Evolutionary conservation across 2,797 vertebrate genomes (phyloP), one percentile per base, ranked within the genome.

Genomic region (Buceros bicornis): DNA sequence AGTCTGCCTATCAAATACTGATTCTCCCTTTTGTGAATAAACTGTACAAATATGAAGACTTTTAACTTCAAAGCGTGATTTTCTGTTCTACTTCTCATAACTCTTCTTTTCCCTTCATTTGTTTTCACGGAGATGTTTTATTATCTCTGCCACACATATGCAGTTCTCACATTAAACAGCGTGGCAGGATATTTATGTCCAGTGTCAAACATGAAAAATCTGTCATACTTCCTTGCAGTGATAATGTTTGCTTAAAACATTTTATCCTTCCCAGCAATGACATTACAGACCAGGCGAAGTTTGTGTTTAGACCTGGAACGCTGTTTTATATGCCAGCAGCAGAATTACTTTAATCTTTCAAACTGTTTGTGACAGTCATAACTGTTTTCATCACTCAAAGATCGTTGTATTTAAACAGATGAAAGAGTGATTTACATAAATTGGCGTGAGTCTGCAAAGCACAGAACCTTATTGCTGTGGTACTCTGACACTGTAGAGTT

Each of bases 271-370:
- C 58, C 78, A 92, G 88, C 82, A 87, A 86, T 92, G 89, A 90
- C 79, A 76, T 89, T 95, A 92, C 84, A 90, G 81, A 91, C 54
- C 43, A 93, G 88, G n/a, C 73, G 92, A 73, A 96, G 89, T 91
- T 96, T 96, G 70, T 83, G 80, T 95, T 90, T 96, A 93, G 62
- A 87, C 92, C 26, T 72, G 82, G 79, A 96, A 72, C 4, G 0
- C 90, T 90, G 71, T 82, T 95, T 95, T 95, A 89, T 93, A 87
- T 94, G 93, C 95, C 80, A 91, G 82, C 87, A 96, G 89, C 83
- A 92, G 92, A 87, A 90, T 79, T 90, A 90, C 95, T 97, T 98
- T 97, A 93, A 97, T 97, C 97, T 97, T 94, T 89, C 93, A 94
- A 96, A 97, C 92, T 96, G 90, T 94, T 94, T 95, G 95, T 97